These are phyloP conservation scores for Malurus splendens DNA, from an alignment of 2,797 vertebrate genomes.

Conservation along the genomic window DNA sequence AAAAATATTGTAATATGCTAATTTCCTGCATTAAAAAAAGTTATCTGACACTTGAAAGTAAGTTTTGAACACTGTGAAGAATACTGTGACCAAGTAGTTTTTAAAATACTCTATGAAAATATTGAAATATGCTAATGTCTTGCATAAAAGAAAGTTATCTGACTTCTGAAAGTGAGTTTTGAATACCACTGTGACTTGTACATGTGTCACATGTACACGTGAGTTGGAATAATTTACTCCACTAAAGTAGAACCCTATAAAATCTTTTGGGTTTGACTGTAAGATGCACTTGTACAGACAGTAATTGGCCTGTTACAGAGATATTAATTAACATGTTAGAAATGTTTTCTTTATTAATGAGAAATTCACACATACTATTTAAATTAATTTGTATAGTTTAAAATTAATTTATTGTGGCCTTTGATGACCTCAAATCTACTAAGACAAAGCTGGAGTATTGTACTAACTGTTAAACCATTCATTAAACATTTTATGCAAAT, in stretches of 20 bases:
- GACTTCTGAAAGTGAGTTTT: neutral
- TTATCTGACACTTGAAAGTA: neutral
- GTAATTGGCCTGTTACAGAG: conserved; percentile 92
- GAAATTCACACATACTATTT: conserved; percentile 80
- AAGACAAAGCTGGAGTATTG: conserved; percentile 78
- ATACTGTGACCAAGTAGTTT: neutral
- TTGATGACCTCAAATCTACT: conserved; percentile 76
- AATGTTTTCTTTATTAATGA: conserved; percentile 98
- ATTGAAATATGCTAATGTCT: neutral
- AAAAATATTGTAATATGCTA: neutral
- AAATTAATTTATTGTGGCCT: conserved; percentile 82
- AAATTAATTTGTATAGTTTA: conserved; percentile 82
- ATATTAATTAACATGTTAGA: conserved; percentile 94
- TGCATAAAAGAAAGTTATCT: neutral
- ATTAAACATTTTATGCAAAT: conserved; percentile 97
- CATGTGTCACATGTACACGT: neutral
- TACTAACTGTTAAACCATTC: conserved; percentile 81
- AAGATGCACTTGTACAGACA: conserved; percentile 83
- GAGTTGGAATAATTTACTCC: neutral
- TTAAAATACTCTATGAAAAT: neutral
- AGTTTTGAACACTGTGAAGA: neutral
- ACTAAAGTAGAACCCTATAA: conserved; percentile 16
- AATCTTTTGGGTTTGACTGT: conserved; percentile 67
- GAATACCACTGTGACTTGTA: neutral
- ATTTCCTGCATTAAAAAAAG: neutral